Evolutionary conservation across 2,797 vertebrate species (phyloP), one percentile per base, ranked within the genome.

Genomic region (Semaprochilodus insignis): DNA sequence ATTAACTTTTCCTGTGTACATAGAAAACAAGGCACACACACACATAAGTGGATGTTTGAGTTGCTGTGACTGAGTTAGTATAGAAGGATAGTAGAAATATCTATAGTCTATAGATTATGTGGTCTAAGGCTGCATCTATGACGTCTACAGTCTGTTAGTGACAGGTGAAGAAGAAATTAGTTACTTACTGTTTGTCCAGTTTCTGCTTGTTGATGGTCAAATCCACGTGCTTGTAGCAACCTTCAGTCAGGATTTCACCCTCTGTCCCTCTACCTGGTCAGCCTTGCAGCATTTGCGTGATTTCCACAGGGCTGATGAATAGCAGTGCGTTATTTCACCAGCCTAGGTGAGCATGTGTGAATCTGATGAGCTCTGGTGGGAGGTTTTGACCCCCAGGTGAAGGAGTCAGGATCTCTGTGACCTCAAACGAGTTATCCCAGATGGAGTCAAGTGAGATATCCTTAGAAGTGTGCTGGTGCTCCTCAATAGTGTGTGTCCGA

Each of bases 391-490:
- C 81, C 31, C 66, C 36, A 66, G 67, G 59, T 74, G 65, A 55
- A 66, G 52, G 67, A 59, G 52, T 51, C 44, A 25, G 31, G 44
- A 55, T 34, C 51, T 80, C 34, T 21, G 27, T 66, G 74, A 69
- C 80, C 67, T 70, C 14, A 54, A 1, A 13, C 17, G 21, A 36
- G 54, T 23, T 54, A 52, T 36, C 16, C 44, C 36, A 19, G 67
- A 85, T 44, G 74, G 31, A 74, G 27, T 25, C 65, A 69, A 88
- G 81, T 85, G 80, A 85, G 81, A 83, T 88, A 92, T 94, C 90
- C 92, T 90, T 88, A 71, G 87, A 83, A 84, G 88, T 85, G 87
- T 86, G 86, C 85, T 55, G 78, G 81, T 19, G 84, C 85, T 89
- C 67, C 67, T 83, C 31, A 81, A 66, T 27, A 60, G 74, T 54